Base-by-base conservation (phyloP, 2,113 vertebrate genomes). In the Prunella himalayana region DNA sequence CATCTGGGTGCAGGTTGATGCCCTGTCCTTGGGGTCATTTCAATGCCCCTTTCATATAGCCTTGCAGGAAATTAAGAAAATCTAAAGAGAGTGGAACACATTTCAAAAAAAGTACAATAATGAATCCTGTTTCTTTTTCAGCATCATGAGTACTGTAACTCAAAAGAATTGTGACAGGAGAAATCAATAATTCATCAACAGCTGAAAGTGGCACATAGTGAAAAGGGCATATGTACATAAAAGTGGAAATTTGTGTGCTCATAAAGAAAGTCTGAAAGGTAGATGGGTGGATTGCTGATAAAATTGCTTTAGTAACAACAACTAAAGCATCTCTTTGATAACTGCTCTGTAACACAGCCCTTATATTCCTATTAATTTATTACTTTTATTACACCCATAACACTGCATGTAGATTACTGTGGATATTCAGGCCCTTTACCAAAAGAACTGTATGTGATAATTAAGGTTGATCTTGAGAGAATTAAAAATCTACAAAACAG, bases 121-220 rank as follows among this genome's bases (percentile, higher is more conserved):
- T 49, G 31, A 47, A 72, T 78, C 47, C 68, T 86, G 53, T 57
- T 91, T 28, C 28, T 93, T 95, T 96, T 91, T 54, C 92, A 92
- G 64, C 63, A 80, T 77, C 60, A n/a, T 31, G 28, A 82, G 70
- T 85, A 66, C 44, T 84, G 39, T 92, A 94, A 90, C 57, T 95
- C 93, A 86, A 82, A 69, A 96, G 88, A 94, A 95, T 72, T 93
- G 71, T 93, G 92, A 92, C 75, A 94, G 61, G 4, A 92, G 37
- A 95, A 95, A 95, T 96, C 94, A 97, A 95, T 95, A 96, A 94
- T 95, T 96, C 94, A 96, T 96, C 91, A 94, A 77, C 85, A 90
- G 63, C 82, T 86, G 91, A 50, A 96, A 95, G 50, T 84, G 86
- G 64, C 61, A 95, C 45, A 88, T 6, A 88, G 68, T 71, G 60